Conservation (phyloP, 92 coral and sea anemone genomes). For the Epizoanthus rinbou region DNA sequence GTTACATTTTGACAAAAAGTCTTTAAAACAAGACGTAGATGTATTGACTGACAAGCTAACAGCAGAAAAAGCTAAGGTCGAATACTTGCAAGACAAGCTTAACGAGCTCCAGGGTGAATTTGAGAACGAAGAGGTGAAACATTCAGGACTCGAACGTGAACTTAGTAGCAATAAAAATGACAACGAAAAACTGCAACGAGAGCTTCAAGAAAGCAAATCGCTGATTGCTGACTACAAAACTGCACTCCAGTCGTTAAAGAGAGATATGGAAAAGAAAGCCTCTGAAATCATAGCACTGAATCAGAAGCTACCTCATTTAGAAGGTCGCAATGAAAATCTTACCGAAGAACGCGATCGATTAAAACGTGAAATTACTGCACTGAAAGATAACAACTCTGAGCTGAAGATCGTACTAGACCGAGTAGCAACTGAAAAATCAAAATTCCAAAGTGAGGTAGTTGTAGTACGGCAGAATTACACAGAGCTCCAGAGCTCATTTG, state of each 20-base stretch:
- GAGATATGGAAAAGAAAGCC: slow-evolving; percentile 63
- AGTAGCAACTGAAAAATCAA: slow-evolving; percentile 65
- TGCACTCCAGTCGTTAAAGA: slow-evolving; percentile 53
- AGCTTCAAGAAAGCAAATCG: slow-evolving; percentile 43
- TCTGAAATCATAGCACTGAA: slow-evolving; percentile 57
- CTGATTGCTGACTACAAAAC: slow-evolving; percentile 46
- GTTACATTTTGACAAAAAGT: slow-evolving; percentile 52
- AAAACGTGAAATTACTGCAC: slow-evolving; percentile 48
- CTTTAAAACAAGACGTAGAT: slow-evolving; percentile 60
- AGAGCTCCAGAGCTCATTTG: slow-evolving; percentile 59
- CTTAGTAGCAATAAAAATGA: slow-evolving; percentile 52
- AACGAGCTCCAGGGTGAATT: slow-evolving; percentile 58
- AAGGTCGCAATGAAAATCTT: slow-evolving; percentile 48
- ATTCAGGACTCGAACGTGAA: slow-evolving; percentile 46
- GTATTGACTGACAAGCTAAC: slow-evolving; percentile 46
- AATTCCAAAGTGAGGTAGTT: slow-evolving; percentile 62
- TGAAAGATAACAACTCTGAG: slow-evolving; percentile 68
- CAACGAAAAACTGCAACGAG: slow-evolving; percentile 67
- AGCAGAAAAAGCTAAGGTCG: slow-evolving; percentile 57
- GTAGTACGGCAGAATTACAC: slow-evolving; percentile 54
- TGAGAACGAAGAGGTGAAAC: slow-evolving; percentile 60
- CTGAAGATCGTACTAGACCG: slow-evolving; percentile 61
- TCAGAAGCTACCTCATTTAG: slow-evolving; percentile 59
- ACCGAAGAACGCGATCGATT: slow-evolving; percentile 65
- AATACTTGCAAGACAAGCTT: slow-evolving; percentile 55